phyloP scores from a whole-genome alignment of 2,888 invertebrate genomes.

The Cryptocheilus praepositus region DNA sequence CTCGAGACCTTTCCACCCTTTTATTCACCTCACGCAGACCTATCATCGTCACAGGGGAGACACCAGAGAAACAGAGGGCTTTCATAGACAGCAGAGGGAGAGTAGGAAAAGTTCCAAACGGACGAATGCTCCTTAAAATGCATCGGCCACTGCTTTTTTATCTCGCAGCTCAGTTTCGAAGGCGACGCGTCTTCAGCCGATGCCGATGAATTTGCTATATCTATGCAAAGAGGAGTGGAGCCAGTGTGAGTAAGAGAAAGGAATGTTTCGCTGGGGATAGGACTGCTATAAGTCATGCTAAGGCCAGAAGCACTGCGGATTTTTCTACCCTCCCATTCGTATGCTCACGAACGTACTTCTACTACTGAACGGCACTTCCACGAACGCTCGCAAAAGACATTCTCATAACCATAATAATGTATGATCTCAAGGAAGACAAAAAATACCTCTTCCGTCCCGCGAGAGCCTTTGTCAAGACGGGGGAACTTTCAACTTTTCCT shows the following conservation, averaged over 20 bases:
- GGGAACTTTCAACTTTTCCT: background rate
- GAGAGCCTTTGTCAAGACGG: background rate
- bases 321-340: background rate
- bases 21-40: constrained; percentile 40
- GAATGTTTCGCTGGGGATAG: constrained; percentile 4
- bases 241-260: constrained; percentile 21
- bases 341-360: too few species aligned
- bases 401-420: constrained; percentile 6
- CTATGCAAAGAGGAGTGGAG: constrained; percentile 25
- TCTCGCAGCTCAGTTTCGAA: too few species aligned
- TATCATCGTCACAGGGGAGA: constrained; percentile 27
- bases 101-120: background rate
- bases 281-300: constrained; percentile 16
- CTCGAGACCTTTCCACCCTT: constrained; percentile 29
- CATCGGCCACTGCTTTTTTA: too few species aligned
- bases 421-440: background rate
- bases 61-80: constrained; percentile 18
- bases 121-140: too few species aligned
- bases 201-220: too few species aligned
- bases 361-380: too few species aligned
- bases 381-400: background rate
- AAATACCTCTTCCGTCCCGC: constrained; percentile 1
- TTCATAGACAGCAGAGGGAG: background rate
- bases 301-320: constrained; percentile 11
- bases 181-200: too few species aligned